These are phyloP conservation scores for Meles meles DNA, from an alignment of 2,113 vertebrate species.

Conservation along the genomic window DNA sequence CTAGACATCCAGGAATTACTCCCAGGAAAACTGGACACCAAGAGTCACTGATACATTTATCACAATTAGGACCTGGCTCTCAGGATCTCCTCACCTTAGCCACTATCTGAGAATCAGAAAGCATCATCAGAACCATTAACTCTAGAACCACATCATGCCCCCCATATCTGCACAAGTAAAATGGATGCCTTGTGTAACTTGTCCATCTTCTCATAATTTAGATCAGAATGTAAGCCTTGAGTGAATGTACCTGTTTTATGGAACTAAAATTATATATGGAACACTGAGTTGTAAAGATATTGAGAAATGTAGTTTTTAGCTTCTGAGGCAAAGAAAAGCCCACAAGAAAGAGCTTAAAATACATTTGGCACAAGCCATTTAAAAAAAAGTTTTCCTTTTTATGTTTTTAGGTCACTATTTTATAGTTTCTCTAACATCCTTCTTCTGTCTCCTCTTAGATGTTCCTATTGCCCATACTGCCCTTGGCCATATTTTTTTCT, in stretches of 20 bases:
- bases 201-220: not conserved
- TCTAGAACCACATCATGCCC: too few relatives aligned
- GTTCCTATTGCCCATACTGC: not conserved
- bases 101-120: not conserved
- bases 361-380: not conserved
- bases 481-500: not conserved
- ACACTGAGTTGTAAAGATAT: not conserved
- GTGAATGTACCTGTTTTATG: not conserved
- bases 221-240: not conserved
- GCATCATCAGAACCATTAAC: not conserved
- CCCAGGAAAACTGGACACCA: not conserved
- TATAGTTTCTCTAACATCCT: not conserved
- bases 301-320: not conserved
- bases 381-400: not conserved
- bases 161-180: not conserved
- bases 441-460: not conserved
- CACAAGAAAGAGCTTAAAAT: not conserved
- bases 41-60: not conserved
- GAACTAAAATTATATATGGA: not conserved
- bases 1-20: not conserved
- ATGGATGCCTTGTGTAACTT: too few relatives aligned
- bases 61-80: not conserved
- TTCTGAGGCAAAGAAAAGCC: not conserved
- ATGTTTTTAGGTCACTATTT: not conserved
- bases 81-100: not conserved